These are phyloP conservation scores for Platichthys flesus DNA, from an alignment of 2,113 vertebrate species.

Conservation along the genomic window DNA sequence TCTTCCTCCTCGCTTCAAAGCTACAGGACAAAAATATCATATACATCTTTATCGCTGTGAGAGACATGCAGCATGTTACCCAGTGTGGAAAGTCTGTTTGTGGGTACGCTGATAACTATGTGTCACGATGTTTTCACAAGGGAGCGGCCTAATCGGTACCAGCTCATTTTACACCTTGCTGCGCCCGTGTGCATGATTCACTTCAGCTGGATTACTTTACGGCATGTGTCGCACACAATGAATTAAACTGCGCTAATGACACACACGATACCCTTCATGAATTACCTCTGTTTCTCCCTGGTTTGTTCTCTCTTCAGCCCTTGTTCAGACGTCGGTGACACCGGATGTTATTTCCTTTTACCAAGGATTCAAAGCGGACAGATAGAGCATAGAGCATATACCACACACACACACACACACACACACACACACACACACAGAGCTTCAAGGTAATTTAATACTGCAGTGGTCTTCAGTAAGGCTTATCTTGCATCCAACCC, in stretches of 20 bases:
- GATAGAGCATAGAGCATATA: not conserved
- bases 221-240: constrained; percentile 15
- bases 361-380: constrained; percentile 13
- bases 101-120: constrained; percentile 35
- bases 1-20: not conserved
- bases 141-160: constrained; percentile 37
- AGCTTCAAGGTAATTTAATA: constrained; percentile 45
- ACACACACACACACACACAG: not conserved
- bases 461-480: constrained; percentile 29
- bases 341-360: constrained; percentile 31
- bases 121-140: constrained; percentile 27
- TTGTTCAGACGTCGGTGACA: constrained; percentile 26
- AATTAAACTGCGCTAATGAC: constrained; percentile 47
- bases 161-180: constrained; percentile 66
- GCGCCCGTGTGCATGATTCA: constrained; percentile 28
- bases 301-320: constrained; percentile 25
- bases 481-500: constrained; percentile 50
- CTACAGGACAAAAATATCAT: constrained; percentile 34
- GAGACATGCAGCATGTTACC: not conserved
- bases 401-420: not conserved
- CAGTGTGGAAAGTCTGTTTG: constrained; percentile 30
- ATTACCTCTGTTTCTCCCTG: constrained; percentile 23
- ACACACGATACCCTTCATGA: constrained; percentile 40
- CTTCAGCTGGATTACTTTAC: constrained; percentile 36
- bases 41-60: constrained; percentile 8